Base-by-base conservation (phyloP, 2,888 invertebrate genomes). In the Exocentrus adspersus region DNA sequence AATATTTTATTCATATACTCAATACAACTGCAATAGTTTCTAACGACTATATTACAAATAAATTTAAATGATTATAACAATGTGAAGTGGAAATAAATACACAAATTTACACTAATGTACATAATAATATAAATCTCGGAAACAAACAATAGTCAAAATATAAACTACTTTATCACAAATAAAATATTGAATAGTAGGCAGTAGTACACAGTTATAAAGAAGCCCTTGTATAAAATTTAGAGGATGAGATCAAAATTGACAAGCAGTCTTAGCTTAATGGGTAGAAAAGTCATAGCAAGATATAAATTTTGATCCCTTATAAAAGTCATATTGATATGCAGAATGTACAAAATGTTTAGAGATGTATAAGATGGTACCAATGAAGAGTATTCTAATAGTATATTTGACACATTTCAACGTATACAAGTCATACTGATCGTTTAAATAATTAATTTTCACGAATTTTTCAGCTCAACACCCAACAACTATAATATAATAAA, bases 31-130 rank as follows among this genome's bases (percentile, higher is more conserved):
- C 77, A 79, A 79, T 79, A 79, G 70, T 77, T 72, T 80, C 81
- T 81, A 82, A 82, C 81, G 80, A 80, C 80, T 82, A 81, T 81
- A 70, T 79, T 81, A 81, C 81, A 82, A 81, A 80, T 75, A 73
- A 78, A 77, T 77, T 76, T 70, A 73, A 75, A 75, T 74, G 61
- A 67, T 66, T 67, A 63, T 74, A 76, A 77, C 77, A 77, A 73
- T 75, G 73, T 72, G 77, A 79, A 80, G 77, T 74, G 60, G 69
- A 80, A 81, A 80, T 80, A 80, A 79, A 80, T 80, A 81, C 78
- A 79, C 74, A 77, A 79, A 77, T 78, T 75, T 78, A 79, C 77
- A 77, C 71, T 77, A 77, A 76, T 77, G 75, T 74, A 75, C 73
- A 74, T 53, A 62, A 59, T 51, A 64, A 60, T 45, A 45, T 30